Conservation (phyloP, 2,888 invertebrate genomes). For the Melanostoma mellinum region DNA sequence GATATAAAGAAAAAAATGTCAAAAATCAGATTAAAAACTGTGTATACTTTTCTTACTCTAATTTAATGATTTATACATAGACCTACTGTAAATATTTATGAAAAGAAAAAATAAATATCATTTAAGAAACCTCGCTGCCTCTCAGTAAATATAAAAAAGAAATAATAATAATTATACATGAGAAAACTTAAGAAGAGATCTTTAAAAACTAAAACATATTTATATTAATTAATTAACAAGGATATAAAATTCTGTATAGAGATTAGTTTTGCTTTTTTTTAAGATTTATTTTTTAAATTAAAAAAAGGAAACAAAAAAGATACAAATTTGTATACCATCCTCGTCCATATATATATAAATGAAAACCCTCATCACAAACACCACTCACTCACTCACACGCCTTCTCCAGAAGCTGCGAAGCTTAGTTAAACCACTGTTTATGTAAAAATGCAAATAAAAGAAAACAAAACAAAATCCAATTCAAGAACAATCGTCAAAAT, state of each 20-base stretch:
- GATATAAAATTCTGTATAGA: conserved; percentile 49
- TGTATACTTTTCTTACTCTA: conserved; percentile 66
- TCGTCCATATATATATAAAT: neutral
- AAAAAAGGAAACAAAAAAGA: conserved; percentile 40
- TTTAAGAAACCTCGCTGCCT: conserved; percentile 80
- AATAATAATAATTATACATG: conserved; percentile 52
- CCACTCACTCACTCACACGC: conserved; percentile 9
- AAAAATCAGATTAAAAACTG: conserved; percentile 52
- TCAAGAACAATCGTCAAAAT: conserved; percentile 59
- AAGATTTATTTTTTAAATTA: conserved; percentile 59
- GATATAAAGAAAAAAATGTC: conserved; percentile 30
- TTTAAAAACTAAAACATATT: conserved; percentile 47
- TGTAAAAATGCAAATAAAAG: conserved; percentile 35
- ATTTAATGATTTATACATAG: conserved; percentile 26
- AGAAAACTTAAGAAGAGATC: conserved; percentile 60
- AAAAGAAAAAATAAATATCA: conserved; percentile 28
- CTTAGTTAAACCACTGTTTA: conserved; percentile 43
- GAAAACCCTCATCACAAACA: conserved; percentile 5
- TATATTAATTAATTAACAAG: conserved; percentile 60
- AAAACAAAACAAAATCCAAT: conserved; percentile 18
- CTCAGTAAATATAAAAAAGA: conserved; percentile 77
- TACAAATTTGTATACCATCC: conserved; percentile 34
- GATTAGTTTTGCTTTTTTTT: conserved; percentile 52
- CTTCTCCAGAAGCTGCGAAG: conserved; percentile 23
- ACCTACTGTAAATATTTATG: conserved; percentile 67